These are phyloP conservation scores for Drosophila rellima DNA, from an alignment of 2,888 invertebrate species.

Conservation along the genomic window DNA sequence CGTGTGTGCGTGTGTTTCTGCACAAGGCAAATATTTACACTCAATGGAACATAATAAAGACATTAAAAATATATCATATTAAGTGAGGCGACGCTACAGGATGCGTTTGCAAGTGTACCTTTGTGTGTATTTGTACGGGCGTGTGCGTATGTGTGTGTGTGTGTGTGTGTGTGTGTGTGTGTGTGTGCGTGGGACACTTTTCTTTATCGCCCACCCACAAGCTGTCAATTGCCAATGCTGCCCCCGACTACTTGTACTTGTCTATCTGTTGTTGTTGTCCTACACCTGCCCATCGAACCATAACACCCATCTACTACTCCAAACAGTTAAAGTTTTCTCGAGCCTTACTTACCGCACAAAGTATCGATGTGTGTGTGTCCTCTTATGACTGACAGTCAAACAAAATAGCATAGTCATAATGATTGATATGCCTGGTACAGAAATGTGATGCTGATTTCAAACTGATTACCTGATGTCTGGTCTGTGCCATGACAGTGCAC, in stretches of 20 bases:
- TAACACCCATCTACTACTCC: conserved; percentile 11
- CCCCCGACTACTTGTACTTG: conserved; percentile 9
- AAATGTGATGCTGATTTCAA: conserved; percentile 54
- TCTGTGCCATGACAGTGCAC: conserved; percentile 15
- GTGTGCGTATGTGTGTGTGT: conserved; percentile 5
- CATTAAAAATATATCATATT: conserved; percentile 78
- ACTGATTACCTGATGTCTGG: conserved; percentile 48
- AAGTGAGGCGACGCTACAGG: conserved; percentile 43
- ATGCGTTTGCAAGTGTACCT: conserved; percentile 12
- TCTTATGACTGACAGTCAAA: conserved; percentile 48
- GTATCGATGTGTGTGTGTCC: conserved; percentile 2
- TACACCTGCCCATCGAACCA: conserved; percentile 40
- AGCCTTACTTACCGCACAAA: conserved; percentile 39
- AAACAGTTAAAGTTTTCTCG: conserved; percentile 42
- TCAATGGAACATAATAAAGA: conserved; percentile 82
- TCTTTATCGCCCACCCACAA: conserved; percentile 55
- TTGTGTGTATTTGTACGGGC: conserved; percentile 3
- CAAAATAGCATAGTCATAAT: conserved; percentile 47
- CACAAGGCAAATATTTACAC: conserved; percentile 77
- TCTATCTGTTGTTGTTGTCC: conserved; percentile 12
- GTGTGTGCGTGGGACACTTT: conserved; percentile 47
- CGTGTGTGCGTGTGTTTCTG: conserved; percentile 38
- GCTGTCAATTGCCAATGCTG: conserved; percentile 66
- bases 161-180: background rate
- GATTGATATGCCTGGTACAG: conserved; percentile 52